These are phyloP conservation scores for Papilio helenus DNA, from an alignment of 1,140 invertebrate species.

Conservation along the genomic window DNA sequence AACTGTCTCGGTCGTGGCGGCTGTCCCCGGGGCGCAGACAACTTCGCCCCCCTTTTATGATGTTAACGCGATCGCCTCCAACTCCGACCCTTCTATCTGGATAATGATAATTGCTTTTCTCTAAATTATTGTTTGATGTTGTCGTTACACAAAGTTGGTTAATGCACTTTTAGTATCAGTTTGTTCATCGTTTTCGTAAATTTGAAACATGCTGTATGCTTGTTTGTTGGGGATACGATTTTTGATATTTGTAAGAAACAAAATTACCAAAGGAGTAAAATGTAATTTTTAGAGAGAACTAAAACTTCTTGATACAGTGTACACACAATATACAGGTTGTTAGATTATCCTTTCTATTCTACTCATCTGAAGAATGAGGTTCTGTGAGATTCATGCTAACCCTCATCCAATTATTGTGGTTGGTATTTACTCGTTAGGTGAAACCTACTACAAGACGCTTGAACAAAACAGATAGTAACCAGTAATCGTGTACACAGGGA, in stretches of 20 bases:
- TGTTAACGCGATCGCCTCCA: constrained; percentile 78
- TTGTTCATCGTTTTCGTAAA: constrained; percentile 44
- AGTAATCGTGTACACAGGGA: not conserved
- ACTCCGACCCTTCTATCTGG: constrained; percentile 75
- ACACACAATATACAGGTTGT: no score
- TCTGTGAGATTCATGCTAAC: no score
- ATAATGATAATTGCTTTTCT: constrained; percentile 83
- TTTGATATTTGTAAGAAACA: not conserved
- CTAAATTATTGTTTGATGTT: constrained; percentile 82
- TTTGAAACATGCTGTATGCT: not conserved
- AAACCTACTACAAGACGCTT: not conserved
- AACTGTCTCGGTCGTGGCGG: constrained; percentile 79
- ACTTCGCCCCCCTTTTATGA: constrained; percentile 79
- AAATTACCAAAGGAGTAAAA: not conserved
- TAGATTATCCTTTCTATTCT: no score
- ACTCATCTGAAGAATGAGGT: not conserved
- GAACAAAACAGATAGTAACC: not conserved
- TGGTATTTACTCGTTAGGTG: not conserved
- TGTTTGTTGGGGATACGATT: not conserved
- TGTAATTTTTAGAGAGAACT: no score
- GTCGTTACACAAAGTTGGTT: constrained; percentile 64
- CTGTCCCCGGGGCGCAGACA: constrained; percentile 75
- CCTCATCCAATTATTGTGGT: not conserved
- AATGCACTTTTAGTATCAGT: constrained; percentile 61
- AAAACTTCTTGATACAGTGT: no score